Conservation (phyloP, 2,113 vertebrate species). For the Oxyruncus cristatus region DNA sequence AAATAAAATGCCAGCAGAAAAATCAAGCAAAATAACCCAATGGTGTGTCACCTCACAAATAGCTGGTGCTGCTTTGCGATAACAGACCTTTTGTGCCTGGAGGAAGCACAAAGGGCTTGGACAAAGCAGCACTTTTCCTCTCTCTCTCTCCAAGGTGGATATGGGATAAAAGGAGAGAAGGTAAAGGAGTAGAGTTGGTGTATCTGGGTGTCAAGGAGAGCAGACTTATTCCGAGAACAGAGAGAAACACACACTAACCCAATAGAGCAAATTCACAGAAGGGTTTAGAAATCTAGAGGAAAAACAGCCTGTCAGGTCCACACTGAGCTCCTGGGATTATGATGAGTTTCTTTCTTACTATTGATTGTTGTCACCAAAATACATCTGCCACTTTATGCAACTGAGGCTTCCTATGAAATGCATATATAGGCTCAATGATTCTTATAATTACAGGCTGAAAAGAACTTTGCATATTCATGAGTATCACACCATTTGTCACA, state of each 20-base stretch:
- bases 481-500: slow-evolving; percentile 62
- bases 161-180: background rate
- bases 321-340: background rate
- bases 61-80: background rate
- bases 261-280: background rate
- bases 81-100: background rate
- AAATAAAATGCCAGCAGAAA: background rate
- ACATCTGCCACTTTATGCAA: slow-evolving; percentile 51
- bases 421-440: slow-evolving; percentile 46
- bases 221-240: background rate
- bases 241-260: background rate
- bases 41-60: background rate
- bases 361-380: slow-evolving; percentile 48
- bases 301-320: background rate
- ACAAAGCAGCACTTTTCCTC: background rate
- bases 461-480: slow-evolving; percentile 65
- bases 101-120: background rate
- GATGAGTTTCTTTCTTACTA: background rate
- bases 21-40: background rate
- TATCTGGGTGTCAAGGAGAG: background rate
- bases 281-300: background rate
- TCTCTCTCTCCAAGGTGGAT: background rate
- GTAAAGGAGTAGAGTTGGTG: background rate
- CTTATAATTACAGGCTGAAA: slow-evolving; percentile 60
- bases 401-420: slow-evolving; percentile 35